Evolutionary conservation across 2,888 invertebrate species (phyloP).

Genomic region (Acrobasis repandana): DNA sequence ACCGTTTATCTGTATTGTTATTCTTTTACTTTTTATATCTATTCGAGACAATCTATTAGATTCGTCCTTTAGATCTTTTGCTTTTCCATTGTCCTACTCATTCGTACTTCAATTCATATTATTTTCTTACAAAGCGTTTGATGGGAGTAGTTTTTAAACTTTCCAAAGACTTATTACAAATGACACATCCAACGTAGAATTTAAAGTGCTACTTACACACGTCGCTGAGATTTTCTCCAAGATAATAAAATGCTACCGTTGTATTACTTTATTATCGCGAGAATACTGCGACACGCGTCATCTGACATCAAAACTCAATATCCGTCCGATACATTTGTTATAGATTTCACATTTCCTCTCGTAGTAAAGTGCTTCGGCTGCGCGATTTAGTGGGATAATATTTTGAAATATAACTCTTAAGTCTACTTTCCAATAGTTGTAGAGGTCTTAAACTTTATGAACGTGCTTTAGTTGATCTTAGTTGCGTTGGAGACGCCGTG

Average conservation of each 20-base stretch:
- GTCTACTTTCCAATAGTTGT: conserved; percentile 59
- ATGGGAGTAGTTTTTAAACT: too few species aligned
- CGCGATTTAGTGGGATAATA: conserved; percentile 56
- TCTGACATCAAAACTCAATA: conserved; percentile 76
- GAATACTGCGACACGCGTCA: conserved; percentile 62
- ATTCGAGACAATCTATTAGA: too few species aligned
- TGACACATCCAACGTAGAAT: neutral
- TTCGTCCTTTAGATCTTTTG: too few species aligned
- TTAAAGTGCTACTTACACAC: neutral
- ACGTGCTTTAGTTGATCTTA: conserved; percentile 31
- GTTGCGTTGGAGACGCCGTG: neutral
- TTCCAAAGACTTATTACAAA: neutral
- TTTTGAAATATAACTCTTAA: conserved; percentile 58
- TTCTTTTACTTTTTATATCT: too few species aligned
- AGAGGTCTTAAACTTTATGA: conserved; percentile 59
- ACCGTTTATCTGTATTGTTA: too few species aligned
- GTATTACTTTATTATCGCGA: conserved; percentile 69
- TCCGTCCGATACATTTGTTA: conserved; percentile 68
- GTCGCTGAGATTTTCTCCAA: neutral
- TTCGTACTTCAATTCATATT: too few species aligned
- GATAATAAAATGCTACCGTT: conserved; percentile 27
- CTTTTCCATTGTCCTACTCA: too few species aligned
- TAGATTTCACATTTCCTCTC: conserved; percentile 68
- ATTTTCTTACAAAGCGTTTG: too few species aligned
- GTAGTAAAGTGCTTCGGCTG: conserved; percentile 45